Conservation (phyloP, 2,797 vertebrate genomes). For the Lithobates sylvaticus region DNA sequence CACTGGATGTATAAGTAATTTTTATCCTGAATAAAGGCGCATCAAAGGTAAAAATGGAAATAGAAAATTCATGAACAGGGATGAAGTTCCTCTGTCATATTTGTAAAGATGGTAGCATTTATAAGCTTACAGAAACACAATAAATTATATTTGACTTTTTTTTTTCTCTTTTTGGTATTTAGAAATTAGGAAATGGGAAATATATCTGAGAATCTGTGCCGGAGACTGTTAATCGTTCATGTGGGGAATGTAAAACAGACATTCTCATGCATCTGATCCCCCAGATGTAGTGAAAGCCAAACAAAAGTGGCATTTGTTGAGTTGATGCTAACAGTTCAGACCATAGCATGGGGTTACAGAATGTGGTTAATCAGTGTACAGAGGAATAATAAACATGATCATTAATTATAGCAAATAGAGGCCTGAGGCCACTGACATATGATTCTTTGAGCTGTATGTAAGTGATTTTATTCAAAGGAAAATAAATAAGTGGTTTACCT, state of each 20-base stretch:
- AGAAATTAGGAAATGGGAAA: too few species aligned
- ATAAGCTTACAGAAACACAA: not conserved
- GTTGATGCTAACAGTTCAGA: not conserved
- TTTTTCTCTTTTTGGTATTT: not conserved
- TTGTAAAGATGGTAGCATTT: not conserved
- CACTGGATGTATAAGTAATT: too few species aligned
- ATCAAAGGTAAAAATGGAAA: too few species aligned
- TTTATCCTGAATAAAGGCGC: too few species aligned
- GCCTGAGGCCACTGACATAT: conserved; percentile 10
- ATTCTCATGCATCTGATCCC: conserved; percentile 12
- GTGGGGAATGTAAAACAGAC: not conserved
- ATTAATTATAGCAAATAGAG: conserved; percentile 45
- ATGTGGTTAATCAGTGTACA: conserved; percentile 30
- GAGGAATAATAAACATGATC: conserved; percentile 40
- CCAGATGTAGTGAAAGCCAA: not conserved
- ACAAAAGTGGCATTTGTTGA: not conserved
- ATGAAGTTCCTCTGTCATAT: too few species aligned
- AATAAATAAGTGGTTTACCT: conserved; percentile 25
- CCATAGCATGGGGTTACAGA: conserved; percentile 1
- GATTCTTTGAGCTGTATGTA: not conserved
- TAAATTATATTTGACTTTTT: not conserved
- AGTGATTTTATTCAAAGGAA: conserved; percentile 11
- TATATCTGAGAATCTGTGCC: not conserved
- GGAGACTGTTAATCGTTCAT: not conserved
- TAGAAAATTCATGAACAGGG: too few species aligned